Evolutionary conservation across 2,797 vertebrate genomes (phyloP).

Genomic region (Poeciliopsis infans): DNA sequence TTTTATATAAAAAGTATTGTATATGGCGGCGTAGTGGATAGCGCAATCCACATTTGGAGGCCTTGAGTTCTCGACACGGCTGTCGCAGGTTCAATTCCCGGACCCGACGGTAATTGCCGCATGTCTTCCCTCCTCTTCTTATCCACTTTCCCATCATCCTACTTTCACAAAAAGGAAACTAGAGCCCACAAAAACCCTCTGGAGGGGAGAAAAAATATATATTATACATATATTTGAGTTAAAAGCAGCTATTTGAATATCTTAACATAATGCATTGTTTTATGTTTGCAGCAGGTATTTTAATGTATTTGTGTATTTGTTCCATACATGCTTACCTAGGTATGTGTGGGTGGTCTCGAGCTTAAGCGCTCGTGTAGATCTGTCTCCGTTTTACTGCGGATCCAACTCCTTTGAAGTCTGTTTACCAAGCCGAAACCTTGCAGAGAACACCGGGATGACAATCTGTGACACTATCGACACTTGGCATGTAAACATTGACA

Average conservation of each 20-base stretch:
- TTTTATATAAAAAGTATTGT: constrained; percentile 25
- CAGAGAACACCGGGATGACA: constrained; percentile 80
- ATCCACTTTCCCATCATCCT: too few species aligned
- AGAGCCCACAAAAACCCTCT: too few species aligned
- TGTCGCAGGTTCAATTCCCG: too few species aligned
- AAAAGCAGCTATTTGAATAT: background rate
- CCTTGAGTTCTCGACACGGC: too few species aligned
- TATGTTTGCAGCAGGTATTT: background rate
- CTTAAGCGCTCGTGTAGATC: constrained; percentile 43
- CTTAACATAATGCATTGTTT: background rate
- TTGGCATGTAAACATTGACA: constrained; percentile 83
- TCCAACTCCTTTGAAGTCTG: constrained; percentile 81
- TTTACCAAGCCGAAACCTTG: constrained; percentile 77
- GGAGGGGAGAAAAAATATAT: too few species aligned
- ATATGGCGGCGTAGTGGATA: too few species aligned
- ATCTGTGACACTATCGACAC: constrained; percentile 85
- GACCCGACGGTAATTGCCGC: too few species aligned
- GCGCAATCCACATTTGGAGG: too few species aligned
- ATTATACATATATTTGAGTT: constrained; percentile 18
- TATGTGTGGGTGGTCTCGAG: background rate
- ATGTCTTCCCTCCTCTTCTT: too few species aligned
- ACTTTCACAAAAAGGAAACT: too few species aligned
- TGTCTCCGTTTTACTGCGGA: constrained; percentile 37
- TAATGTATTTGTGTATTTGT: constrained; percentile 2
- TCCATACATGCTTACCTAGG: constrained; percentile 7